Evolutionary conservation across 2,888 invertebrate genomes (phyloP), one percentile per base, ranked within the genome.

Genomic region (Saturnia pavonia): DNA sequence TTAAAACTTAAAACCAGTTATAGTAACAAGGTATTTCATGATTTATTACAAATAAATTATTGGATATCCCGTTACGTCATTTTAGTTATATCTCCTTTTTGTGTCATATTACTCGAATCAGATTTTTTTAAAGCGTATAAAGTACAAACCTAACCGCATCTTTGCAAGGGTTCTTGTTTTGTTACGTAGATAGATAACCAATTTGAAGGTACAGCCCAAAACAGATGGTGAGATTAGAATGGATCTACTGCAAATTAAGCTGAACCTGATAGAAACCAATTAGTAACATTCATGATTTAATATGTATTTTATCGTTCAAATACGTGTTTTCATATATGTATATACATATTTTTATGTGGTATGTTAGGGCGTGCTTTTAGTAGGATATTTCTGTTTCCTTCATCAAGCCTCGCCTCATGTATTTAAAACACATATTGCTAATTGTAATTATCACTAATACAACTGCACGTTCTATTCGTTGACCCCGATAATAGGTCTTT

Each of bases 401-500:
- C 11, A 60, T 27, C 12, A 60, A 22, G 9, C n/a, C 11, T 54
- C 22, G 22, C 54, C 25, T 25, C 25, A 12, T 25, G 57, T 60
- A 14, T 60, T 60, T 60, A 27, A 54, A 60, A 25, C 25, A 27
- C 27, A 16, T 60, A 60, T 60, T 60, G 25, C 16, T 60, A 25
- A 27, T 27, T 60, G 27, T 60, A 60, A 27, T 60, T 60, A 60
- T 60, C 57, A 14, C 27, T 27, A 60, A 60, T 60, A 54, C 27
- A 60, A 19, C 27, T 60, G 27, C 14, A 60, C 27, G 57, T 60
- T 27, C 25, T 60, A 27, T 60, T 60, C 57, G 14, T 27, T 27
- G 57, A 60, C 57, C 57, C 27, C 57, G 14, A 60, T 60, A 25
- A 60, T 60, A 60, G 27, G 27, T 60, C n/a, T 27, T 27, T 27